Percentiles rank a stretch among this genome's conserved stretches.
Conservation (phyloP, 2,888 invertebrate species). For the Cerastis rubricosa region DNA sequence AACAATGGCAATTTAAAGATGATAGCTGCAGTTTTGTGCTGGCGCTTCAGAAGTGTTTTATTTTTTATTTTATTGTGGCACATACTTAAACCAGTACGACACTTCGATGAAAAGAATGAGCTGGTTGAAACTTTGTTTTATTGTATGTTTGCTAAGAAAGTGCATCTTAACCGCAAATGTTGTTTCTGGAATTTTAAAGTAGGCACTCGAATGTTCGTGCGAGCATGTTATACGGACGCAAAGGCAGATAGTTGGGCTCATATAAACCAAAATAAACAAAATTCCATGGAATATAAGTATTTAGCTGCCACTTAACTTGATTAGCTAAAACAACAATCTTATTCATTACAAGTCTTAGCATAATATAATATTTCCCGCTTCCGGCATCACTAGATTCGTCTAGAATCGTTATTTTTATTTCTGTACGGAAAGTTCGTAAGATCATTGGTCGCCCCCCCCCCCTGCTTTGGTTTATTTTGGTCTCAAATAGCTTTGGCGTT, state of each 20-base stretch:
- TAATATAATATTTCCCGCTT: slow-evolving; percentile 24
- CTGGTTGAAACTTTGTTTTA: neutral
- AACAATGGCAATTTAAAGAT: slow-evolving; percentile 15
- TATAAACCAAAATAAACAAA: too few species aligned
- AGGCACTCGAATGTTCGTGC: neutral
- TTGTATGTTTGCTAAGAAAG: neutral
- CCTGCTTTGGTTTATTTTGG: slow-evolving; percentile 75
- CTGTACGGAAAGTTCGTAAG: slow-evolving; percentile 69
- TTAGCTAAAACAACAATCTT: neutral
- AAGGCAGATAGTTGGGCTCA: neutral
- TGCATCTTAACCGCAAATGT: neutral
- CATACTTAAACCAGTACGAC: neutral
- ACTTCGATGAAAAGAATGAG: neutral
- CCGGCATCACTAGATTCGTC: slow-evolving; percentile 66
- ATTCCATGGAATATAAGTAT: neutral
- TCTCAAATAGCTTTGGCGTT: slow-evolving; percentile 64
- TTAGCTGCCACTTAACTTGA: neutral
- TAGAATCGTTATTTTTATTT: slow-evolving; percentile 73
- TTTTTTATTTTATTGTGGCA: neutral
- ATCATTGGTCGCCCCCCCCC: slow-evolving; percentile 73
- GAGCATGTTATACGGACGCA: neutral
- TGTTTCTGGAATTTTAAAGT: slow-evolving; percentile 9
- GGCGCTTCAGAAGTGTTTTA: neutral
- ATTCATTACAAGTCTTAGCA: neutral
- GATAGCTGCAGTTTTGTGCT: neutral